These are phyloP conservation scores for Lepidochrysops patricia DNA, from an alignment of 2,888 invertebrate species.

Conservation along the genomic window DNA sequence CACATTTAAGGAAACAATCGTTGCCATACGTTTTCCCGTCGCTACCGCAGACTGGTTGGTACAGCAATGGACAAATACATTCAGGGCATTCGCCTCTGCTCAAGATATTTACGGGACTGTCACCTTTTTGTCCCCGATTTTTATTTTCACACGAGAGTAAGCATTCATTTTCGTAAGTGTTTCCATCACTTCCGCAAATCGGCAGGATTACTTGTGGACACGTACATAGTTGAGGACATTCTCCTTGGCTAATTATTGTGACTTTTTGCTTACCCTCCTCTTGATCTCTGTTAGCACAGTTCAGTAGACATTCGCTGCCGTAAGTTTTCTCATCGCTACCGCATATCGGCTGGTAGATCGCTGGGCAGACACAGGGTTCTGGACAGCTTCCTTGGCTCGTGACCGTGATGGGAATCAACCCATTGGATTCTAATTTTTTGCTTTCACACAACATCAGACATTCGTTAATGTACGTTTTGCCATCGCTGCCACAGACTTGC, in stretches of 20 bases:
- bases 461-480: constrained; percentile 28
- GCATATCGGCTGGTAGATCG: constrained; percentile 18
- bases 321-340: constrained; percentile 29
- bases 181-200: constrained; percentile 30
- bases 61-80: constrained; percentile 25
- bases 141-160: constrained; percentile 12
- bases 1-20: constrained; percentile 26
- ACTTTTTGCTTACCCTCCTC: background rate
- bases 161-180: constrained; percentile 13
- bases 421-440: constrained; percentile 14
- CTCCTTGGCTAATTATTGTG: constrained; percentile 13
- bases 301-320: constrained; percentile 24
- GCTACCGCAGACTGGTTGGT: constrained; percentile 29
- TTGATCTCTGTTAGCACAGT: constrained; percentile 23
- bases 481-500: constrained; percentile 26
- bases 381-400: constrained; percentile 21
- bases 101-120: background rate
- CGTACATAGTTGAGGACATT: constrained; percentile 17
- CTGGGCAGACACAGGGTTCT: constrained; percentile 15
- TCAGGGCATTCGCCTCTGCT: constrained; percentile 12
- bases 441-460: constrained; percentile 27
- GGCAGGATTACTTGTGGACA: constrained; percentile 20
- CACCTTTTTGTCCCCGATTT: background rate
- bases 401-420: constrained; percentile 14
- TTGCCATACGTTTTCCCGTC: constrained; percentile 28